These are phyloP conservation scores for Parnassius mnemosyne DNA, from an alignment of 2,888 invertebrate species.

Conservation along the genomic window DNA sequence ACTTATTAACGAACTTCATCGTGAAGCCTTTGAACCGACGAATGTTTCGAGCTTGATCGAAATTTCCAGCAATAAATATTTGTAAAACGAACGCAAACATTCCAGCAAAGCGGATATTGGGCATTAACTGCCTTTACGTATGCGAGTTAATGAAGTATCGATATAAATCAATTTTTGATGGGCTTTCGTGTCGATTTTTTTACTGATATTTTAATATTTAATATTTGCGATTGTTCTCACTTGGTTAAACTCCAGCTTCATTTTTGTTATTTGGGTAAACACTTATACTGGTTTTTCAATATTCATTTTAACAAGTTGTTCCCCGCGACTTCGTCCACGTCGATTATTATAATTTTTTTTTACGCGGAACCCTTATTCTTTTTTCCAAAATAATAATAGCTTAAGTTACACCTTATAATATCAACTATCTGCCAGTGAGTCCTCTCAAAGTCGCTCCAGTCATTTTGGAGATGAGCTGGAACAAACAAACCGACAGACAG, in stretches of 20 bases:
- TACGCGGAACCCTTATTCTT: no score
- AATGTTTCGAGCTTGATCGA: conserved; percentile 20
- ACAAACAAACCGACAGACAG: no score
- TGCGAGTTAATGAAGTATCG: conserved; percentile 6
- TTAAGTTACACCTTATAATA: no score
- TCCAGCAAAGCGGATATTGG: conserved; percentile 22
- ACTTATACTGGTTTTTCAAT: not conserved
- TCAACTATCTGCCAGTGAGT: no score
- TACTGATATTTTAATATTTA: not conserved
- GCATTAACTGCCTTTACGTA: conserved; percentile 15
- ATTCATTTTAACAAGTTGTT: no score
- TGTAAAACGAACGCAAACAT: conserved; percentile 25
- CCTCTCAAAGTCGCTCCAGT: no score
- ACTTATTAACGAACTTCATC: conserved; percentile 6
- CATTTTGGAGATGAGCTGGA: no score
- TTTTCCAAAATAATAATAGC: no score
- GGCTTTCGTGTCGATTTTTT: conserved; percentile 1
- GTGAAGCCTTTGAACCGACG: conserved; percentile 18
- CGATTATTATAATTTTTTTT: no score
- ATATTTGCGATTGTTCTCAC: no score
- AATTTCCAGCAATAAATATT: conserved; percentile 18
- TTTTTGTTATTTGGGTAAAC: not conserved
- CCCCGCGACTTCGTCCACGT: no score
- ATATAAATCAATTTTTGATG: conserved; percentile 10
- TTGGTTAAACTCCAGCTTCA: no score